Conservation (phyloP, 2,113 vertebrate species). For the Melozone crissalis region DNA sequence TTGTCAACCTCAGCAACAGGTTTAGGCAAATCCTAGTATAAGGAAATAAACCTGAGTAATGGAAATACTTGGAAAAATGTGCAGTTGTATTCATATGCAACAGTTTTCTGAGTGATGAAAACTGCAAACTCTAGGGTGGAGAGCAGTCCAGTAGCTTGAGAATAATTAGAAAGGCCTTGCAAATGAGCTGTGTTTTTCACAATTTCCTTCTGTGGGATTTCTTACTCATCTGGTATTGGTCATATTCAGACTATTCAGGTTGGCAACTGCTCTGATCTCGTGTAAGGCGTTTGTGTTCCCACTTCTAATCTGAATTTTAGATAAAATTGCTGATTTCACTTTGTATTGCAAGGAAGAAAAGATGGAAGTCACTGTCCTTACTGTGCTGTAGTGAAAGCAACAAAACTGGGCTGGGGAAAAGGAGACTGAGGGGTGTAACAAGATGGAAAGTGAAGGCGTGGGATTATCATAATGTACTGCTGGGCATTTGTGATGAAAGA, state of each 20-base stretch:
- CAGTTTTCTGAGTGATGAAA: background rate
- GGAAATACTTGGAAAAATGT: background rate
- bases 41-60: background rate
- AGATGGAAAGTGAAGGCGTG: background rate
- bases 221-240: background rate
- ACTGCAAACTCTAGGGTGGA: background rate
- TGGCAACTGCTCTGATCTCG: background rate
- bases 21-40: background rate
- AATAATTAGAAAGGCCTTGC: background rate
- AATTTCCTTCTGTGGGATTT: background rate
- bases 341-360: background rate
- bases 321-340: background rate
- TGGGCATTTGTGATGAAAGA: background rate
- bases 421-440: background rate
- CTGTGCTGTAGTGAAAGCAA: background rate
- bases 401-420: background rate
- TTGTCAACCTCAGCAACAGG: background rate
- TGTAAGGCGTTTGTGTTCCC: background rate
- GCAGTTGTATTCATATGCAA: background rate
- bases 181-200: background rate
- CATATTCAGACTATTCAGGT: background rate
- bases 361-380: background rate
- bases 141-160: background rate
- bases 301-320: background rate
- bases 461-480: background rate